A percentile compares a stretch with the other conserved stretches of the same genome.
These are phyloP conservation scores for Benitochromis conjunctus DNA, from an alignment of 2,113 vertebrate species.

Conservation along the genomic window DNA sequence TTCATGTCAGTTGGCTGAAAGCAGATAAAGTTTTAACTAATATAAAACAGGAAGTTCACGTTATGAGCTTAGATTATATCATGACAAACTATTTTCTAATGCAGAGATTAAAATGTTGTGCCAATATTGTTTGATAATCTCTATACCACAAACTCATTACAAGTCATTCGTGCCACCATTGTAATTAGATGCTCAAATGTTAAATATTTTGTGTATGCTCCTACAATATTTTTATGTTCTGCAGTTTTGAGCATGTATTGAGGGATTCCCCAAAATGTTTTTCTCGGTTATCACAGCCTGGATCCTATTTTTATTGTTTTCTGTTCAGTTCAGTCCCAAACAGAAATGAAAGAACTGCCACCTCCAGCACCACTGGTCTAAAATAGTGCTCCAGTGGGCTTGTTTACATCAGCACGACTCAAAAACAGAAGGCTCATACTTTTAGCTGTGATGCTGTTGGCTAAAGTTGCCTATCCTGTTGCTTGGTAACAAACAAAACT, in stretches of 20 bases:
- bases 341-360: background rate
- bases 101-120: background rate
- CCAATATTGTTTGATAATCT: background rate
- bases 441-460: background rate
- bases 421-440: background rate
- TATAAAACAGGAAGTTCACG: background rate
- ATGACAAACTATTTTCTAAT: background rate
- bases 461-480: background rate
- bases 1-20: background rate
- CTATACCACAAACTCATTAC: background rate
- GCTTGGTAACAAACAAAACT: conserved; percentile 8
- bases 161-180: background rate
- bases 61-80: background rate
- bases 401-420: background rate
- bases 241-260: background rate
- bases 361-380: conserved; percentile 11
- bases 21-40: background rate
- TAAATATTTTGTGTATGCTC: background rate
- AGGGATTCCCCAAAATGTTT: background rate
- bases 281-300: background rate
- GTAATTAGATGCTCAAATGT: background rate
- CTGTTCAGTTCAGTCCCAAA: background rate
- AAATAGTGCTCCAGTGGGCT: background rate
- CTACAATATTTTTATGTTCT: background rate
- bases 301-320: background rate